Conservation (phyloP, 2,797 vertebrate genomes). For the Coranthus polyacanthus region DNA sequence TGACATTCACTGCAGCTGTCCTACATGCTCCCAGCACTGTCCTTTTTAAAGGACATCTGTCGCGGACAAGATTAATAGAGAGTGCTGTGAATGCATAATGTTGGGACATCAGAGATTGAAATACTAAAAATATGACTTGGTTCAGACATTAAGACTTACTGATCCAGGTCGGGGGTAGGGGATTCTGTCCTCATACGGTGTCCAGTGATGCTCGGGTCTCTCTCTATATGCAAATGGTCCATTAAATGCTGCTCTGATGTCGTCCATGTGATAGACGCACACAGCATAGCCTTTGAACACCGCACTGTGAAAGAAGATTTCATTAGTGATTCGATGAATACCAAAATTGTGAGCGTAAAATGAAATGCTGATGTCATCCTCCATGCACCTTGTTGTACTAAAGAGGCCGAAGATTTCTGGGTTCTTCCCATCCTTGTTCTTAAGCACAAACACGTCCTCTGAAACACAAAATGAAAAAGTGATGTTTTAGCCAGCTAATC, state of each 20-base stretch:
- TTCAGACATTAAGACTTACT: slow-evolving; percentile 83
- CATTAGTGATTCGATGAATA: slow-evolving; percentile 3
- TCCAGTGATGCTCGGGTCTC: slow-evolving; percentile 95
- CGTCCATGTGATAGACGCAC: slow-evolving; percentile 96
- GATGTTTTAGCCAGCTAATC: too few species aligned
- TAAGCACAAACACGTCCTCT: slow-evolving; percentile 96
- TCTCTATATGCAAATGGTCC: slow-evolving; percentile 95
- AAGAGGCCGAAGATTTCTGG: slow-evolving; percentile 97
- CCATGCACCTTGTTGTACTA: slow-evolving; percentile 93
- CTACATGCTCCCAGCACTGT: slow-evolving; percentile 49
- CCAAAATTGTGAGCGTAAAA: background rate
- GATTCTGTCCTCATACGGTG: slow-evolving; percentile 92
- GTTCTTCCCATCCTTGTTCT: slow-evolving; percentile 92
- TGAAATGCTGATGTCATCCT: background rate
- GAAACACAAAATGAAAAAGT: slow-evolving; percentile 42
- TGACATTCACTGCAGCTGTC: slow-evolving; percentile 57
- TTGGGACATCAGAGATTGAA: slow-evolving; percentile 5
- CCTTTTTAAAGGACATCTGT: slow-evolving; percentile 28
- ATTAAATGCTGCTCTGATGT: slow-evolving; percentile 94
- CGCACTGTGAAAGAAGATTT: slow-evolving; percentile 57
- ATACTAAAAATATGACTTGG: slow-evolving; percentile 22
- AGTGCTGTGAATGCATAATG: slow-evolving; percentile 50
- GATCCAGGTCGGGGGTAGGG: slow-evolving; percentile 96
- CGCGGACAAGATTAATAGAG: slow-evolving; percentile 26
- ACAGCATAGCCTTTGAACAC: slow-evolving; percentile 97